Conservation (phyloP, 2,888 invertebrate species). For the Melipona bicolor region DNA sequence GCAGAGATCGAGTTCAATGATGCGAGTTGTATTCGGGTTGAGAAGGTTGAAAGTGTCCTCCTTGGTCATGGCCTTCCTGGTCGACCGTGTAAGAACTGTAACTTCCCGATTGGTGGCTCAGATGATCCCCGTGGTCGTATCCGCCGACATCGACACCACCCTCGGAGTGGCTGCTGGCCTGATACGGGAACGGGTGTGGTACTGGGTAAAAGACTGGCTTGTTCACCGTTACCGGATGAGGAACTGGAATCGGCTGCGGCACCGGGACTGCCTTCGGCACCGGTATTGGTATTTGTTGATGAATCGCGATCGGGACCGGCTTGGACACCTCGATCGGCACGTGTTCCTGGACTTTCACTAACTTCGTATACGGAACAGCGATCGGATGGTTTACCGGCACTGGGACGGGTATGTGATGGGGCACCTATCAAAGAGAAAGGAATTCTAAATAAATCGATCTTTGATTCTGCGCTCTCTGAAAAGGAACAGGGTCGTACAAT, state of each 20-base stretch:
- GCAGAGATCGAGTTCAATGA: conserved; percentile 25
- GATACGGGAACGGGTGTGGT: conserved; percentile 72
- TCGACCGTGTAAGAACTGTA: conserved; percentile 65
- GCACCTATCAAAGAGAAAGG: conserved; percentile 73
- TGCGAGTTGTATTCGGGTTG: conserved; percentile 72
- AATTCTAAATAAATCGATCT: conserved; percentile 11
- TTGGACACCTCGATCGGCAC: conserved; percentile 79
- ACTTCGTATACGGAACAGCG: conserved; percentile 81
- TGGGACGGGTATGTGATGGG: conserved; percentile 81
- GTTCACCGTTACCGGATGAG: conserved; percentile 77
- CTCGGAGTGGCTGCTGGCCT: conserved; percentile 47
- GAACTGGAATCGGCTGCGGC: conserved; percentile 79
- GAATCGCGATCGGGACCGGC: conserved; percentile 79
- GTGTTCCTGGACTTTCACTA: conserved; percentile 83
- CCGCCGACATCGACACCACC: conserved; percentile 34
- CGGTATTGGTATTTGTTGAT: conserved; percentile 80
- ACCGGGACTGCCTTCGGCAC: conserved; percentile 79
- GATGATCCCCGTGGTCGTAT: conserved; percentile 50
- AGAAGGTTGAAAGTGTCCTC: conserved; percentile 70
- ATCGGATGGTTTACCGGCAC: conserved; percentile 82
- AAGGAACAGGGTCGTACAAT: background rate
- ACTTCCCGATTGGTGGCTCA: conserved; percentile 48
- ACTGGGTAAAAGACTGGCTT: conserved; percentile 78
- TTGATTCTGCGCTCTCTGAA: conserved; percentile 3
- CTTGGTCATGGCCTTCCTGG: conserved; percentile 63